These are phyloP conservation scores for Ochropacha duplaris DNA, from an alignment of 2,888 invertebrate genomes.

Conservation along the genomic window DNA sequence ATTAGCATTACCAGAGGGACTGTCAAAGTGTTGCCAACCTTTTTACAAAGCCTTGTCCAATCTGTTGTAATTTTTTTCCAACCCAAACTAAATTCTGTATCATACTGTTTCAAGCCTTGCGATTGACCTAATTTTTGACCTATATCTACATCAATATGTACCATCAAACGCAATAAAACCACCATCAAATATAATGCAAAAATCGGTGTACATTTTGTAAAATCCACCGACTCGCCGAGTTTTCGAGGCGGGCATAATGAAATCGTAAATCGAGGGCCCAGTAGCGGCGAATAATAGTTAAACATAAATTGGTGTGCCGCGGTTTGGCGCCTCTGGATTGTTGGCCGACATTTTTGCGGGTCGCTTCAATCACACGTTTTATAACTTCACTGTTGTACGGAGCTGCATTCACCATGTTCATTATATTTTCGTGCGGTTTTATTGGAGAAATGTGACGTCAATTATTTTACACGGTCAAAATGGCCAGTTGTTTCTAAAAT, in stretches of 20 bases:
- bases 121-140: neutral
- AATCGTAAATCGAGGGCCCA: slow-evolving; percentile 63
- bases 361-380: slow-evolving; percentile 67
- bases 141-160: neutral
- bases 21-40: too few relatives aligned
- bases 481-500: neutral
- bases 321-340: slow-evolving; percentile 66
- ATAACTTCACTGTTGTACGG: slow-evolving; percentile 33
- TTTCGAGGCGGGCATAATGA: slow-evolving; percentile 50
- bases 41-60: too few relatives aligned
- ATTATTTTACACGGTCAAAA: neutral
- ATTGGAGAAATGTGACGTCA: slow-evolving; percentile 4
- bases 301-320: slow-evolving; percentile 62
- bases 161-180: neutral
- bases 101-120: neutral
- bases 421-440: slow-evolving; percentile 17
- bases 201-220: slow-evolving; percentile 42
- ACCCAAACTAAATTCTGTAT: fast-evolving
- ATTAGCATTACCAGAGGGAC: too few relatives aligned
- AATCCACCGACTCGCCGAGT: slow-evolving; percentile 37
- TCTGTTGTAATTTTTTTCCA: too few relatives aligned
- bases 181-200: slow-evolving; percentile 21
- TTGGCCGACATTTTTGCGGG: slow-evolving; percentile 73
- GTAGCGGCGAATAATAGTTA: slow-evolving; percentile 55
- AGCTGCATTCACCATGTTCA: slow-evolving; percentile 20